Evolutionary conservation across 2,888 invertebrate species (phyloP), one percentile per base, ranked within the genome.

Genomic region (Noctua fimbriata): DNA sequence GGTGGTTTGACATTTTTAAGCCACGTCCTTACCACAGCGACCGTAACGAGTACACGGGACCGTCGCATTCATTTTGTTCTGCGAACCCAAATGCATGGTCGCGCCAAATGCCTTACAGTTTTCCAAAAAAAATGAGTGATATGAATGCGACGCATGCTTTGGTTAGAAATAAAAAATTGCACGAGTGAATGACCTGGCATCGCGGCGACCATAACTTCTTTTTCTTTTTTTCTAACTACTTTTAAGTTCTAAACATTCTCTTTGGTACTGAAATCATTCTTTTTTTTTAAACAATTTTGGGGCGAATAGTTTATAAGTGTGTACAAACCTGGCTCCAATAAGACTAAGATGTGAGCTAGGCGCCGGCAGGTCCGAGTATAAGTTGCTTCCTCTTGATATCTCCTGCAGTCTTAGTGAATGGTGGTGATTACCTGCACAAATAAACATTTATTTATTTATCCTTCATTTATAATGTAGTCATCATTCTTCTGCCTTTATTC

Each of bases 311-410:
- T 32, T 63, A 63, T 18, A 41, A 7, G 21, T 21, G 36, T 36
- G 24, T n/a, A 65, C 86, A 79, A 87, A 97, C 97, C 97, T 95
- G 7, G 97, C 96, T 55, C 97, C 97, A 63, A 97, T 95, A 4
- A 97, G 81, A 95, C 97, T 96, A 91, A 97, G 94, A 79, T 97
- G 96, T 32, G 97, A 97, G 88, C 98, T 98, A 0, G 98, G 98
- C 2, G 97, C 97, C 0, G 99, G 99, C 77, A 99, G 94, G 92
- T 99, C 99, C n/a, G 98, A 98, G 92, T 99, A 99, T 6, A 99
- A 93, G 85, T 97, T 98, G 16, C 97, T 97, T 74, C 97, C 97
- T 88, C 98, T 97, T 32, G 98, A 97, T 82, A 97, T 95, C 94
- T 98, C 97, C 85, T 97, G 97, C 49, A 97, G 90, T 69, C 97